Evolutionary conservation across 2,113 vertebrate genomes (phyloP), one percentile per base, ranked within the genome.

Genomic region (Myrmophylax atrothorax): DNA sequence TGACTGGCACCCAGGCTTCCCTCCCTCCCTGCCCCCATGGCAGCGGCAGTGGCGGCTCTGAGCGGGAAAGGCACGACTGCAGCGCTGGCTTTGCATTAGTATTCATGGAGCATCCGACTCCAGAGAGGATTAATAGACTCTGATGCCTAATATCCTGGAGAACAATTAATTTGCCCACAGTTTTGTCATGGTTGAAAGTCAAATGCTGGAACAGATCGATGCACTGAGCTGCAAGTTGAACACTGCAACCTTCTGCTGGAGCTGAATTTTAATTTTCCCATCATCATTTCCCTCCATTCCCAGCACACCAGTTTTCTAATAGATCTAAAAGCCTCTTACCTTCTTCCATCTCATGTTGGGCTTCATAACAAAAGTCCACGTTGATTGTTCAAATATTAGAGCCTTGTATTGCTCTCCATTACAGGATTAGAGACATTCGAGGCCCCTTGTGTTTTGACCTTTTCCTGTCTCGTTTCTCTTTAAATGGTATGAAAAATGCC

Each of bases 121-220:
- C 98, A 98, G 99, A 99, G 99, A 99, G 99, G 99, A 99, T 99
- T 99, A 99, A 99, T 99, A 98, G 99, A 99, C 98, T 99, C 99
- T 99, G 99, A 99, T 99, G 99, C 99, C 99, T 99, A 99, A 99
- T 99, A 99, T 99, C 99, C 99, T 99, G 98, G 98, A 99, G 99
- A 99, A 99, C 99, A 99, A 99, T 99, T 99, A 99, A 99, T 99
- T 99, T 99, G 99, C 99, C 99, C 99, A 99, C 99, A 99, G 99
- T 99, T 99, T 99, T 99, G 99, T 99, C 99, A 99, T 99, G 99
- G 99, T 99, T 99, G 99, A 99, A 99, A 99, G 99, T 99, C 99
- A 99, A 99, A 99, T 99, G 99, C 98, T 99, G 99, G 99, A 99
- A 99, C 99, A 99, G 99, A 99, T 99, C 99, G 99, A 99, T 99